These are phyloP conservation scores for Chaenocephalus aceratus DNA, from an alignment of 2,113 vertebrate genomes.

Conservation along the genomic window DNA sequence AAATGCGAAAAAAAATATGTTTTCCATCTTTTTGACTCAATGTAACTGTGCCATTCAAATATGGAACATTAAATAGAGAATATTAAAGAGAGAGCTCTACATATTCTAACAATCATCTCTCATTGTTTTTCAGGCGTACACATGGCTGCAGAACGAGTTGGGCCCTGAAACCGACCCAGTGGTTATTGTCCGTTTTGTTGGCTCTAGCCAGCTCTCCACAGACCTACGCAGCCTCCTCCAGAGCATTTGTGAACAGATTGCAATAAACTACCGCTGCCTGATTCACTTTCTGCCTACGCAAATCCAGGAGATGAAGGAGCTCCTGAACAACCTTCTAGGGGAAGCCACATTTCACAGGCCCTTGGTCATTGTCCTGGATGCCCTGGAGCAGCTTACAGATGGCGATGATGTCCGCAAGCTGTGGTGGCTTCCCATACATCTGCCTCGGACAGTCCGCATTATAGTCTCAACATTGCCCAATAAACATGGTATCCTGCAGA, in stretches of 20 bases:
- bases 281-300: constrained; percentile 96
- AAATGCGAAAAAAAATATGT: too few relatives aligned
- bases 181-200: constrained; percentile 93
- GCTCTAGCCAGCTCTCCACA: constrained; percentile 91
- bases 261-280: constrained; percentile 94
- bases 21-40: not conserved
- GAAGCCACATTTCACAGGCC: constrained; percentile 95
- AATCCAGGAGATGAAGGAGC: constrained; percentile 95
- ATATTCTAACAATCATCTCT: constrained; percentile 26
- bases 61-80: not conserved
- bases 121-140: constrained; percentile 89
- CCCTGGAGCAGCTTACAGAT: constrained; percentile 95
- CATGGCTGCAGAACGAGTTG: constrained; percentile 95
- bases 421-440: constrained; percentile 97
- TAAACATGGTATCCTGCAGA: constrained; percentile 97
- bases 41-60: not conserved
- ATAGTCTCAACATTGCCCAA: constrained; percentile 97
- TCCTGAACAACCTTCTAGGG: constrained; percentile 94
- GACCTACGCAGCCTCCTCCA: constrained; percentile 93
- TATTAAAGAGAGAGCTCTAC: not conserved
- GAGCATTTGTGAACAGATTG: constrained; percentile 96
- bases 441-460: constrained; percentile 94
- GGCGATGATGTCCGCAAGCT: constrained; percentile 93
- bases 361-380: constrained; percentile 93
- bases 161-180: constrained; percentile 96